Evolutionary conservation across 30 jellyfish, hydroid and myxozoan genomes (phyloP), one percentile per base, ranked within the genome.

Genomic region (Sanderia malayensis): DNA sequence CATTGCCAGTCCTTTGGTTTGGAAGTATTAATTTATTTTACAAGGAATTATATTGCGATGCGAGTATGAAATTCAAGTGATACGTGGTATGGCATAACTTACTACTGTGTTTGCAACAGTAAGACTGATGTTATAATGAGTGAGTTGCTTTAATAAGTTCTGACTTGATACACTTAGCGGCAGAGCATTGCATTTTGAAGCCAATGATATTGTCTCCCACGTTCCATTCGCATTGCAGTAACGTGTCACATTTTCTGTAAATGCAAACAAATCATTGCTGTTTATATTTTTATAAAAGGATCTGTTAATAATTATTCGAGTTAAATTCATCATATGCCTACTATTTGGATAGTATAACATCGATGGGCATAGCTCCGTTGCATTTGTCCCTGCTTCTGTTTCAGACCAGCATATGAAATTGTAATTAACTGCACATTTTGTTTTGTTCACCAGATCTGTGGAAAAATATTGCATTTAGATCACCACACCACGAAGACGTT

Each of bases 321-420:
- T n/a, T n/a, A n/a, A n/a, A n/a, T n/a, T n/a, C n/a, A n/a, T n/a
- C n/a, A n/a, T n/a, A n/a, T n/a, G n/a, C 86, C 37, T 59, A 74
- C 86, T 74, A 76, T 58, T 74, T 2, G 86, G 76, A 34, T 0
- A 6, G 27, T 55, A 74, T 22, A 74, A 60, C 86, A 59, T 58
- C 49, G 55, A 31, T 21, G 86, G 86, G 27, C 86, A 74, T 27
- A 10, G 77, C 45, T 55, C 19, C 25, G 76, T 21, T 33, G 61
- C 28, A n/a, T 66, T 25, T 34, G 41, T 60, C 17, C 61, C 77
- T 18, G 76, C 77, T 60, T 74, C 76, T 4, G 45, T 11, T 46
- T 74, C 58, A 0, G 86, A 76, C 86, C 86, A 74, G 69, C 86
- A 74, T 21, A 74, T 60, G 32, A 74, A 44, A 17, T 73, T 74